A percentile compares a stretch with the other conserved stretches of the same genome.
Evolutionary conservation across 2,113 vertebrate species (phyloP).

Genomic region (Rallus limicola): DNA sequence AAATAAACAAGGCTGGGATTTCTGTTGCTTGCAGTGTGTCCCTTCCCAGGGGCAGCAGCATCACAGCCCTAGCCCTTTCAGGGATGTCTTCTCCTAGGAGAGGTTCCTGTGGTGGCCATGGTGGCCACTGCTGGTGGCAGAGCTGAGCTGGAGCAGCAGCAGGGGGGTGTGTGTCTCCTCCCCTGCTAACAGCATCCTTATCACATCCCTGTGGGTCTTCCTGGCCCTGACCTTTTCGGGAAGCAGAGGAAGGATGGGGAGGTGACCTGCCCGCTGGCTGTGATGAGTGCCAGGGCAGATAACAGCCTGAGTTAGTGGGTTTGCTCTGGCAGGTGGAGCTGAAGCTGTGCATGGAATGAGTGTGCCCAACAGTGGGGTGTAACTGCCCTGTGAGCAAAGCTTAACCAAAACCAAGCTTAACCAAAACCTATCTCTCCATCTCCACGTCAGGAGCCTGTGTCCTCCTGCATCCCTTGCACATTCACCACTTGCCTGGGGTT

Average conservation of each 20-base stretch:
- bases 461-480: rapidly evolving
- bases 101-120: rapidly evolving
- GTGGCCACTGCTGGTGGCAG: rapidly evolving
- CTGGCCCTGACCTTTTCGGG: background rate
- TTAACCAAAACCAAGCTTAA: background rate
- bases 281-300: background rate
- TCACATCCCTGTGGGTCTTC: background rate
- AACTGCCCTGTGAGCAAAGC: too few species aligned
- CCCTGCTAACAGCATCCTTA: background rate
- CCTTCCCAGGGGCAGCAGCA: background rate
- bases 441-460: background rate
- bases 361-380: rapidly evolving
- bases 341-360: rapidly evolving
- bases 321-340: background rate
- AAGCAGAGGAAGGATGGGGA: background rate
- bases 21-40: background rate
- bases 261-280: background rate
- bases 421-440: background rate
- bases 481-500: background rate
- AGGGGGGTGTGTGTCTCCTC: background rate
- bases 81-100: too few species aligned
- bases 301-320: background rate
- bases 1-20: background rate
- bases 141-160: background rate
- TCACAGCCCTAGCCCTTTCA: rapidly evolving